Conservation (phyloP, 2,888 invertebrate genomes). For the Aquatica leii region DNA sequence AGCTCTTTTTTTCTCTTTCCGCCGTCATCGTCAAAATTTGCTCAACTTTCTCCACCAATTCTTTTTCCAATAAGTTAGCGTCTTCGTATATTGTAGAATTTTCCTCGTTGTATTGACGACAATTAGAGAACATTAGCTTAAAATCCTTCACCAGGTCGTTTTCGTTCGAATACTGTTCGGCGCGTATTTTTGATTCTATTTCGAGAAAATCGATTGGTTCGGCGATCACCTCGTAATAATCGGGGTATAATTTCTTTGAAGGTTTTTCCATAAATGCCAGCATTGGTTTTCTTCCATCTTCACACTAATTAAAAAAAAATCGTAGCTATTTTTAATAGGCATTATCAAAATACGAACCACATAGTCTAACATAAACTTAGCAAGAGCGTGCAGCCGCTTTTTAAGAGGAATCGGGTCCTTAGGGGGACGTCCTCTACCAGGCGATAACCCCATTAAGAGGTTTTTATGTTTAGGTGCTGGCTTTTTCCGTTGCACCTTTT, state of each 20-base stretch:
- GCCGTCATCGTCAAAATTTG: slow-evolving; percentile 62
- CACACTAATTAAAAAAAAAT: slow-evolving; percentile 62
- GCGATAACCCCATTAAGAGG: background rate
- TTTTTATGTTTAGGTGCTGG: slow-evolving; percentile 53
- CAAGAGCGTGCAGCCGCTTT: slow-evolving; percentile 82
- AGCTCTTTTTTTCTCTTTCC: slow-evolving; percentile 58
- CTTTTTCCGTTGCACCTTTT: slow-evolving; percentile 51
- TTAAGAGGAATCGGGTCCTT: slow-evolving; percentile 68
- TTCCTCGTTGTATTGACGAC: slow-evolving; percentile 96
- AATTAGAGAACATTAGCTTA: slow-evolving; percentile 96
- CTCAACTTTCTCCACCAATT: slow-evolving; percentile 82
- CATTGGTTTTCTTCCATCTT: slow-evolving; percentile 86
- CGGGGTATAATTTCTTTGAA: slow-evolving; percentile 92
- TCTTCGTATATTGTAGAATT: slow-evolving; percentile 95
- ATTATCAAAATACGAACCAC: slow-evolving; percentile 64
- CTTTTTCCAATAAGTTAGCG: slow-evolving; percentile 86
- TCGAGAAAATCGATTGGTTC: slow-evolving; percentile 95
- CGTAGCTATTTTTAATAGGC: background rate
- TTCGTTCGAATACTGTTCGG: slow-evolving; percentile 80
- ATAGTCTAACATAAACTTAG: slow-evolving; percentile 77
- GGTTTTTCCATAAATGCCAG: slow-evolving; percentile 96
- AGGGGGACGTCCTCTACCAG: slow-evolving; percentile 55
- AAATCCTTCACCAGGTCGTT: slow-evolving; percentile 89
- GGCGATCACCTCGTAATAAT: slow-evolving; percentile 93
- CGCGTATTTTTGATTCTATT: slow-evolving; percentile 90